phyloP scores from a whole-genome alignment of 2,888 invertebrate species.

The Apantesis nais region DNA sequence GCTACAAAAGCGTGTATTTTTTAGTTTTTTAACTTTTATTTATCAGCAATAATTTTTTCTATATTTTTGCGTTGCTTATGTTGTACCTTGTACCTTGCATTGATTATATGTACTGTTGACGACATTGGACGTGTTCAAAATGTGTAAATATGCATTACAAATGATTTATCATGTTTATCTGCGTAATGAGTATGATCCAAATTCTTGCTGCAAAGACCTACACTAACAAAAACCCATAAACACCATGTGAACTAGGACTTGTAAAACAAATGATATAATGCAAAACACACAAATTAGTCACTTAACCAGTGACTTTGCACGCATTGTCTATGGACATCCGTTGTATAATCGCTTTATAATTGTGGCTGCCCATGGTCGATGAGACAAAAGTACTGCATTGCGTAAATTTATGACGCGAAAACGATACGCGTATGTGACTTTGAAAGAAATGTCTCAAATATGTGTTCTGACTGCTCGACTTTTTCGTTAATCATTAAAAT shows the following conservation, averaged over 20 bases:
- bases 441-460: slow-evolving; percentile 20
- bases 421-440: slow-evolving; percentile 18
- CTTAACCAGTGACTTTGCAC: slow-evolving; percentile 26
- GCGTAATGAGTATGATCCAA: not conserved
- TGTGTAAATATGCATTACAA: not conserved
- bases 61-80: no score
- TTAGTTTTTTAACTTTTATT: no score
- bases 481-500: not conserved
- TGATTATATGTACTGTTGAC: no score
- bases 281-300: slow-evolving; percentile 33
- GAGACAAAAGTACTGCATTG: slow-evolving; percentile 49
- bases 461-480: not conserved
- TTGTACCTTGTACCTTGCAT: no score
- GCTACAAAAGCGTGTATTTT: no score
- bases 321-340: slow-evolving; percentile 53
- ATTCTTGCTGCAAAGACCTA: not conserved
- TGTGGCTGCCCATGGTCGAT: slow-evolving; percentile 43
- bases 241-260: slow-evolving; percentile 47
- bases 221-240: slow-evolving; percentile 6
- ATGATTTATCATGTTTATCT: not conserved
- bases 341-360: slow-evolving; percentile 67
- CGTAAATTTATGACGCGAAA: slow-evolving; percentile 41
- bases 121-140: no score
- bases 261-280: slow-evolving; percentile 38
- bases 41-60: no score